Conservation (phyloP, 2,888 invertebrate genomes). For the Yponomeuta plumbellus region DNA sequence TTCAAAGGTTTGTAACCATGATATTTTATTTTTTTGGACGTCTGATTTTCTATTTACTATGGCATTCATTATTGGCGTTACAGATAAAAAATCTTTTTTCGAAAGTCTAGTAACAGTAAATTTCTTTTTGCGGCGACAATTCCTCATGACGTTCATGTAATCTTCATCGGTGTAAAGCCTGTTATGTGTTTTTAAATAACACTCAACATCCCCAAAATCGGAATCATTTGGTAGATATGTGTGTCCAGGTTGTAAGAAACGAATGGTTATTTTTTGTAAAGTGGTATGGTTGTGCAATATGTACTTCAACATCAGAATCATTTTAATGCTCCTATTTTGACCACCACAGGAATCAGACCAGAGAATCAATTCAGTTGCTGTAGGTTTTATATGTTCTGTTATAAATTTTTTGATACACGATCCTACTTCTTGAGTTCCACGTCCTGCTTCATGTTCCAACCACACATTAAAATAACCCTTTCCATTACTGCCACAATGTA, state of each 20-base stretch:
- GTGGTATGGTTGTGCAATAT: constrained; percentile 16
- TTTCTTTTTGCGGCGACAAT: not conserved
- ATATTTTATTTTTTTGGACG: too few relatives aligned
- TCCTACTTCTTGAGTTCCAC: constrained; percentile 24
- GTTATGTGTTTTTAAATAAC: constrained; percentile 20
- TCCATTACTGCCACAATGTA: constrained; percentile 20
- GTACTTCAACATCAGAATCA: constrained; percentile 22
- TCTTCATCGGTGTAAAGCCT: constrained; percentile 22
- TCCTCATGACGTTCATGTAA: constrained; percentile 21
- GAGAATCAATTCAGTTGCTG: constrained; percentile 16
- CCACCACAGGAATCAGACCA: constrained; percentile 24
- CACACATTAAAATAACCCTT: constrained; percentile 21
- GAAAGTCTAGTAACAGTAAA: too few relatives aligned
- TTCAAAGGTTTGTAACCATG: too few relatives aligned
- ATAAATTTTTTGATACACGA: constrained; percentile 22
- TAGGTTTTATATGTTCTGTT: constrained; percentile 8
- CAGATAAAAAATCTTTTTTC: too few relatives aligned
- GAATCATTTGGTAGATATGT: too few relatives aligned
- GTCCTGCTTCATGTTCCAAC: constrained; percentile 24
- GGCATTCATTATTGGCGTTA: too few relatives aligned
- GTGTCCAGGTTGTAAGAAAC: not conserved
- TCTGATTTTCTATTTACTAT: too few relatives aligned
- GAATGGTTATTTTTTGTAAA: constrained; percentile 20
- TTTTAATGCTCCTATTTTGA: constrained; percentile 25
- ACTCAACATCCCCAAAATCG: constrained; percentile 23